phyloP scores from a whole-genome alignment of 2,113 vertebrate species.

The Alectura lathami region DNA sequence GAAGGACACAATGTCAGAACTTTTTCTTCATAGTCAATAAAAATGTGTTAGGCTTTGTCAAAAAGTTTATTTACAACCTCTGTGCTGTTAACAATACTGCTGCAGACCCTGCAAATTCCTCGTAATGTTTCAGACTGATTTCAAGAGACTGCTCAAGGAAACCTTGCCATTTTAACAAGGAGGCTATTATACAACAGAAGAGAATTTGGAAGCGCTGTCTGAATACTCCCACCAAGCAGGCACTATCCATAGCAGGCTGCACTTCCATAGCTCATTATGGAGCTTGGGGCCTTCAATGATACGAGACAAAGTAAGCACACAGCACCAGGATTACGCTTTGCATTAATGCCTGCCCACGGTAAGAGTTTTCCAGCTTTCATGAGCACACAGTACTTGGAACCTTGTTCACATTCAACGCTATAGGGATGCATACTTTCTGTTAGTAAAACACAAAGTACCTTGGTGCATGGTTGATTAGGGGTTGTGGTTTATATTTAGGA shows the following conservation, averaged over 20 bases:
- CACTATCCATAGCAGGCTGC: neutral
- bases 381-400: neutral
- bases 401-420: neutral
- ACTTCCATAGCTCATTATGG: neutral
- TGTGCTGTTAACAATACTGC: neutral
- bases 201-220: neutral
- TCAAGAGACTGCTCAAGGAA: neutral
- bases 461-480: conserved; percentile 95
- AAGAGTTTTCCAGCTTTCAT: neutral
- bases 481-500: conserved; percentile 96
- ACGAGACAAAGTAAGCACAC: neutral
- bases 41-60: neutral
- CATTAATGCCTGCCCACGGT: neutral
- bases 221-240: neutral
- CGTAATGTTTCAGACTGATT: neutral
- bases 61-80: neutral
- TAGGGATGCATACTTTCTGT: neutral
- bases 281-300: neutral
- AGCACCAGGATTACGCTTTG: neutral
- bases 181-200: neutral
- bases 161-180: neutral
- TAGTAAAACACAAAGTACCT: conserved; percentile 79
- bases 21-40: neutral
- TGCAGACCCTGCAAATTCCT: neutral
- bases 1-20: neutral